Evolutionary conservation across 2,113 vertebrate genomes (phyloP), one percentile per base, ranked within the genome.

Genomic region (Cinclus mexicanus): DNA sequence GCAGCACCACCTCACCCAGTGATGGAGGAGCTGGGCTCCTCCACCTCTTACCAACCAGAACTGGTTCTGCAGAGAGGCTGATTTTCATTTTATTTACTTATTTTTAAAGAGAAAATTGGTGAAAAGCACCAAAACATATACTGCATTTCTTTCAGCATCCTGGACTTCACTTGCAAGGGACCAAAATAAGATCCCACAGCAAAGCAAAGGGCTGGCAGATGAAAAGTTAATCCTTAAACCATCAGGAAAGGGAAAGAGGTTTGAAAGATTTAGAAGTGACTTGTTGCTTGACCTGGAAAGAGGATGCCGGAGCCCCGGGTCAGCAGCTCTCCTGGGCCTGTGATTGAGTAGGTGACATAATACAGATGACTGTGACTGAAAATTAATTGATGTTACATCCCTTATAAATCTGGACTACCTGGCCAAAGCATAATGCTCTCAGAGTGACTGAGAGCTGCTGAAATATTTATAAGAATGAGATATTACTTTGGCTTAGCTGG

Each of bases 401-500:
- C 59, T 56, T 92, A 86, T 94, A 93, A 96, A 83, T 88, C 46
- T 88, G 46, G 52, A 70, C 64, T 93, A 92, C 85, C 76, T 95
- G 76, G 60, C 53, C 64, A 67, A 88, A 92, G 26, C 33, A 59
- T 74, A 71, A 83, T 50, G 64, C 79, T 83, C 50, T 93, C 76
- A 61, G 79, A 94, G 71, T 70, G 86, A 92, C 90, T 90, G 79
- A 88, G 78, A 92, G 42, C 46, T 83, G 82, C 88, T 93, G 88
- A 94, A 95, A 90, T 80, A 94, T 96, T 92, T 93, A 90, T 83
- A 93, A 90, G 74, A 88, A 76, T 91, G 71, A 96, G 78, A 86
- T 92, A 93, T 70, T 83, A 83, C 60, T 89, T 90, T 70, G 71
- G 76, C 74, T 82, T 61, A 77, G 79, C 47, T 93, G 39, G 55